A percentile compares a stretch with the other conserved stretches of the same genome.
Conservation (phyloP, 2,113 vertebrate genomes). For the Stomatorhinus ivindoensis region DNA sequence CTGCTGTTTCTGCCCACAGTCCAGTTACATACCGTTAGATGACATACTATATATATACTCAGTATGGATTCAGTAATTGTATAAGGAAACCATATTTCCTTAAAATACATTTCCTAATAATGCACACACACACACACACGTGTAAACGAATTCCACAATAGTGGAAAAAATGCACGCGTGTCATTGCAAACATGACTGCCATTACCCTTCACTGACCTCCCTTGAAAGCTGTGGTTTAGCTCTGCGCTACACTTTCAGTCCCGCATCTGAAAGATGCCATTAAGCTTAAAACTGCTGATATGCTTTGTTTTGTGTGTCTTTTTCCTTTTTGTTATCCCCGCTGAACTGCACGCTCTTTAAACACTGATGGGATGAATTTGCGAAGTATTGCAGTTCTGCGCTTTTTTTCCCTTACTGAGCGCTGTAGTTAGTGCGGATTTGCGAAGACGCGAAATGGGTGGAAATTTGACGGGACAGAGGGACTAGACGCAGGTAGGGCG, state of each 20-base stretch:
- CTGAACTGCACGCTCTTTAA: background rate
- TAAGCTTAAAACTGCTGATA: background rate
- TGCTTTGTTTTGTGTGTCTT: background rate
- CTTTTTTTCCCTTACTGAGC: background rate
- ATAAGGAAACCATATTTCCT: background rate
- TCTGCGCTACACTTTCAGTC: background rate
- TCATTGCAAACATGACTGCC: background rate
- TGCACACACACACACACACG: background rate
- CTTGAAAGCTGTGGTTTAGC: background rate
- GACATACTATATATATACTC: background rate
- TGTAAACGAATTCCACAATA: background rate
- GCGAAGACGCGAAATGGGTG: background rate
- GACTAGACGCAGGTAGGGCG: background rate
- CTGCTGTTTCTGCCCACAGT: background rate
- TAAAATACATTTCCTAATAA: background rate
- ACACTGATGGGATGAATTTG: background rate
- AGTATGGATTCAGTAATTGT: background rate
- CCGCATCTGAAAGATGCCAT: background rate
- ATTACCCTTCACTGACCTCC: background rate
- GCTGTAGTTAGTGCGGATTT: background rate
- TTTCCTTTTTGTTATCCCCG: background rate
- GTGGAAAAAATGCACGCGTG: slow-evolving; percentile 1
- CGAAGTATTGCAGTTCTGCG: background rate
- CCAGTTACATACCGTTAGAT: too few relatives aligned
- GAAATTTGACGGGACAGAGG: background rate